Evolutionary conservation across 2,797 vertebrate species (phyloP).

Genomic region (Pachyuromys duprasi): DNA sequence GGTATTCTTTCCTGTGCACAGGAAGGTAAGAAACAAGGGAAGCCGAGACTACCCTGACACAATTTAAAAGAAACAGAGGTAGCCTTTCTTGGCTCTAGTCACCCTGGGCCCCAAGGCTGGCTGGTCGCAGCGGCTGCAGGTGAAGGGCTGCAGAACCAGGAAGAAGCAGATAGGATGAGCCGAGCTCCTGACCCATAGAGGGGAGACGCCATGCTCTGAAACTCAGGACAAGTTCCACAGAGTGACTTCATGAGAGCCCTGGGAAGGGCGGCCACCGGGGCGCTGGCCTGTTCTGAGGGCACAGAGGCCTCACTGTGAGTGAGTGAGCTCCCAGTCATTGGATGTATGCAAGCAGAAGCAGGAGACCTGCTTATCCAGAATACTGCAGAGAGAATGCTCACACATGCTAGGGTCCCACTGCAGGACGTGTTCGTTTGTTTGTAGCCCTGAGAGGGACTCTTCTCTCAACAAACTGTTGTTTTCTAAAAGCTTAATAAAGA

Average conservation of each 20-base stretch:
- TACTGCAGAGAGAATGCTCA: background rate
- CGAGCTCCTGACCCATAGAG: accelerated
- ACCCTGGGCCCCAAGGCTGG: background rate
- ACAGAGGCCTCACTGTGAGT: background rate
- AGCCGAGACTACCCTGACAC: background rate
- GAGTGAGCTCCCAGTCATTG: conserved; percentile 8
- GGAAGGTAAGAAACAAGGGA: background rate
- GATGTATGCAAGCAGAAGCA: background rate
- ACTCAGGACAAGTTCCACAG: background rate
- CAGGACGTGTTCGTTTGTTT: background rate
- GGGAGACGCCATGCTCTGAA: accelerated
- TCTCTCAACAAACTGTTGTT: background rate
- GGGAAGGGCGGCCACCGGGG: background rate
- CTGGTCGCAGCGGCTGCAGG: background rate
- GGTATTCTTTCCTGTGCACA: background rate
- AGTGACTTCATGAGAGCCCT: accelerated
- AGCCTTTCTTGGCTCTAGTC: background rate
- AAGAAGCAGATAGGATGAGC: background rate
- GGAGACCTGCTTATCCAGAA: background rate
- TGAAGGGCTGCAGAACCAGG: background rate
- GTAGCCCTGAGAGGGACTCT: background rate
- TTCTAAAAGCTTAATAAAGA: background rate
- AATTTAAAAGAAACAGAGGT: background rate
- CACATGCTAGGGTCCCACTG: background rate
- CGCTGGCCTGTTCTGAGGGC: background rate